Conservation (phyloP, 2,113 vertebrate species). For the Hyla sarda region DNA sequence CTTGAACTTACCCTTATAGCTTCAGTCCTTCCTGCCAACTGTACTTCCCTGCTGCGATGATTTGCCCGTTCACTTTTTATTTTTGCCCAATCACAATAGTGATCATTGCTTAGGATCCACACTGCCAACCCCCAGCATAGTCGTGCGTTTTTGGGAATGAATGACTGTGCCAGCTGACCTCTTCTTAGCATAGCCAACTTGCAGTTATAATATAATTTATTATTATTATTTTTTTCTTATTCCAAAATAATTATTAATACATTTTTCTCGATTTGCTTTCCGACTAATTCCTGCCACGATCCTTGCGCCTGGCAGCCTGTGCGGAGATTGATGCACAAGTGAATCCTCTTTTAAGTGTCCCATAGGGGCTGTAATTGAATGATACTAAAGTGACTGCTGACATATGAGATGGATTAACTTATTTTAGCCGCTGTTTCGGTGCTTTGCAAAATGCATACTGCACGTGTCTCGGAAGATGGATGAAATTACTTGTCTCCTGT, state of each 20-base stretch:
- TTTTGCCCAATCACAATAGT: no score
- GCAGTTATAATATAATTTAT: not conserved
- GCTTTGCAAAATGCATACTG: not conserved
- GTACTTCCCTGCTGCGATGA: no score
- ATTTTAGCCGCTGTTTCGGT: not conserved
- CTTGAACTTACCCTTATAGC: no score
- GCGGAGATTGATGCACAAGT: not conserved
- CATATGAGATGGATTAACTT: constrained; percentile 32
- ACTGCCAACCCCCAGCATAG: not conserved
- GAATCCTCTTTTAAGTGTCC: not conserved
- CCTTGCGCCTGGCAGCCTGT: constrained; percentile 4
- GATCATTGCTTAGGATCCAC: no score
- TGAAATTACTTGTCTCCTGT: not conserved
- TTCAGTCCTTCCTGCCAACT: no score
- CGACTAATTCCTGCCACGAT: not conserved
- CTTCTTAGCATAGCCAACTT: not conserved
- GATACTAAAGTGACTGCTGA: constrained; percentile 25
- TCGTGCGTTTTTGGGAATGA: no score
- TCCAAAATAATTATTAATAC: not conserved
- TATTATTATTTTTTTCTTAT: not conserved
- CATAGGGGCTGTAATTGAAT: constrained; percentile 36
- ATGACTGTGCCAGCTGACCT: not conserved
- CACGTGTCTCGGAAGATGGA: constrained; percentile 1
- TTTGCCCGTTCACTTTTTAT: no score
- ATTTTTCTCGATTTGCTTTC: not conserved